Conservation (phyloP, 2,113 vertebrate genomes). For the Poeciliopsis occidentalis region DNA sequence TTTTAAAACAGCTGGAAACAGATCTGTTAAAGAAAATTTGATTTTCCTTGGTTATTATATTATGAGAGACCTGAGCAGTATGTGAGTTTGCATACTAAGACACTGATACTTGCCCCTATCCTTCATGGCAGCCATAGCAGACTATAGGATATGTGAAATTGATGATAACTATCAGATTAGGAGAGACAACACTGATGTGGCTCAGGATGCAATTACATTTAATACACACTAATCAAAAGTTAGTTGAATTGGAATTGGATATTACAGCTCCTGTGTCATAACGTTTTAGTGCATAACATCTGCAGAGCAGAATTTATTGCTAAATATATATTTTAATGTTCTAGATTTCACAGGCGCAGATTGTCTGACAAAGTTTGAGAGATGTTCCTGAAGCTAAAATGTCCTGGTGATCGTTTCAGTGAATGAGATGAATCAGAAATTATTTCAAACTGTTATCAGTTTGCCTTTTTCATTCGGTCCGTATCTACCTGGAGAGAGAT, state of each 20-base stretch:
- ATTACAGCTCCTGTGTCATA: background rate
- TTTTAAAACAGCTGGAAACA: constrained; percentile 34
- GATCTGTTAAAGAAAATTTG: constrained; percentile 51
- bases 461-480: constrained; percentile 41
- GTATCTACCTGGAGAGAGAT: constrained; percentile 38
- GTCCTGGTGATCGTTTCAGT: constrained; percentile 18
- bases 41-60: constrained; percentile 58
- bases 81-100: constrained; percentile 55
- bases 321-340: constrained; percentile 2
- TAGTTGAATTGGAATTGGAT: constrained; percentile 2
- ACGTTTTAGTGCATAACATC: background rate
- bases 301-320: background rate
- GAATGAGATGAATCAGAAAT: constrained; percentile 30
- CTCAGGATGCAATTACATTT: constrained; percentile 25
- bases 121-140: constrained; percentile 30
- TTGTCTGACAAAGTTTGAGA: constrained; percentile 28
- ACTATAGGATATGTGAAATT: constrained; percentile 39
- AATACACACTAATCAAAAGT: constrained; percentile 25
- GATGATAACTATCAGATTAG: constrained; percentile 29
- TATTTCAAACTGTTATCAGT: constrained; percentile 49
- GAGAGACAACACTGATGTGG: constrained; percentile 1
- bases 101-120: constrained; percentile 43
- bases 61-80: constrained; percentile 35
- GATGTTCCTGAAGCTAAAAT: constrained; percentile 21
- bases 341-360: constrained; percentile 19